Percentiles rank a stretch among this genome's conserved stretches.
Evolutionary conservation across 2,888 invertebrate genomes (phyloP).

Genomic region (Invenusta paracnida): DNA sequence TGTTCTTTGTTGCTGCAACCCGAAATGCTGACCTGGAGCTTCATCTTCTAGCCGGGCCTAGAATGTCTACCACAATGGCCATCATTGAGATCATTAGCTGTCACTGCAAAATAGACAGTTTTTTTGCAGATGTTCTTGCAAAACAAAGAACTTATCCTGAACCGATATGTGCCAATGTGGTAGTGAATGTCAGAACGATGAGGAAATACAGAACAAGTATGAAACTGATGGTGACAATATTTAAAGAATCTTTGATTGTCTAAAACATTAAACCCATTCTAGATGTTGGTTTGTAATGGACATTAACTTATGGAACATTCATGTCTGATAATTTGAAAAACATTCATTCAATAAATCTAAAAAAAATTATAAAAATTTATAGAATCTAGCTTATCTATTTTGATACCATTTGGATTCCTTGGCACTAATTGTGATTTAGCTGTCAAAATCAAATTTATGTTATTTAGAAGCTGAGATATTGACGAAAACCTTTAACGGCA

Average conservation of each 20-base stretch:
- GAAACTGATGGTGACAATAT: not conserved
- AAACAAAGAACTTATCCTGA: slow-evolving; percentile 35
- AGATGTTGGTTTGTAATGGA: not conserved
- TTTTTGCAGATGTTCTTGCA: slow-evolving; percentile 32
- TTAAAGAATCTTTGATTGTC: not conserved
- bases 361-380: not conserved
- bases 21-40: slow-evolving; percentile 1
- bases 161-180: slow-evolving; percentile 38
- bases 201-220: slow-evolving; percentile 7
- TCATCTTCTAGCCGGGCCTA: slow-evolving; percentile 12
- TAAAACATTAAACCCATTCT: not conserved
- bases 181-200: slow-evolving; percentile 37
- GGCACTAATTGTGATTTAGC: not conserved
- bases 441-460: not conserved
- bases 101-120: slow-evolving; percentile 33
- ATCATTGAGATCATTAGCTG: slow-evolving; percentile 35
- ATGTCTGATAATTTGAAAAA: not conserved
- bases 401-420: not conserved
- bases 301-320: not conserved
- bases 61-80: slow-evolving; percentile 35
- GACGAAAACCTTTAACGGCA: not conserved
- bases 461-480: not conserved
- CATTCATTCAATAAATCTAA: not conserved
- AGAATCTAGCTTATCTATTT: not conserved
- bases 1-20: not conserved